Evolutionary conservation across 1,140 invertebrate species (phyloP), one percentile per base, ranked within the genome.

Genomic region (Microplitis mediator): DNA sequence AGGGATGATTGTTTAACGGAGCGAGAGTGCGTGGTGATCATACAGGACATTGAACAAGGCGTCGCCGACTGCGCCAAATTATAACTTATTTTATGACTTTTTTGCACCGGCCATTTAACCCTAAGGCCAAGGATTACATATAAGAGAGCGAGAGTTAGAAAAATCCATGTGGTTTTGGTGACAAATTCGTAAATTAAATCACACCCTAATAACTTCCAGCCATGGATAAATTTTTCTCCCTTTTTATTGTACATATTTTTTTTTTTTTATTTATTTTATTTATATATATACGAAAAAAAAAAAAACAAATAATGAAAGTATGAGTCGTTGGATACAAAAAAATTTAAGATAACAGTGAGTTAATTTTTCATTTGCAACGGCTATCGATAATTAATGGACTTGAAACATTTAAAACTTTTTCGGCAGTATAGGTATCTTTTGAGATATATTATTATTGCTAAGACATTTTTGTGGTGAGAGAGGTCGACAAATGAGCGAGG

Each of bases 31-130:
- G 67, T 79, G 79, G 84, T 86, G 86, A 87, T 87, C 86, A 87
- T 72, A 87, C 85, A 85, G 85, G 82, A 87, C 86, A 87, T 87
- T 87, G 84, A 87, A 76, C 85, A 87, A 74, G 80, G 81, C 78
- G 80, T 85, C 81, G 82, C 78, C 84, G 82, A 84, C 84, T 86
- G 80, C 81, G 84, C 80, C 85, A 86, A 87, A 87, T 86, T 87
- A 87, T 86, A 86, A 87, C 86, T 87, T 87, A 87, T 86, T 87
- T 86, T 87, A 87, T 82, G 84, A 86, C 80, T 86, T 87, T 86
- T 87, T 86, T 87, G 82, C 81, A 86, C 81, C 82, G 86, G 77
- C 81, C 86, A 87, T 87, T 87, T 87, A 87, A 87, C 82, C 80
- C 77, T 45, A 68, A 71, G 31, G 75, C 79, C 76, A 60, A 51